Percentiles rank a stretch among this genome's conserved stretches.
These are phyloP conservation scores for Mus spretus DNA, from an alignment of 2,797 vertebrate species.

Conservation along the genomic window DNA sequence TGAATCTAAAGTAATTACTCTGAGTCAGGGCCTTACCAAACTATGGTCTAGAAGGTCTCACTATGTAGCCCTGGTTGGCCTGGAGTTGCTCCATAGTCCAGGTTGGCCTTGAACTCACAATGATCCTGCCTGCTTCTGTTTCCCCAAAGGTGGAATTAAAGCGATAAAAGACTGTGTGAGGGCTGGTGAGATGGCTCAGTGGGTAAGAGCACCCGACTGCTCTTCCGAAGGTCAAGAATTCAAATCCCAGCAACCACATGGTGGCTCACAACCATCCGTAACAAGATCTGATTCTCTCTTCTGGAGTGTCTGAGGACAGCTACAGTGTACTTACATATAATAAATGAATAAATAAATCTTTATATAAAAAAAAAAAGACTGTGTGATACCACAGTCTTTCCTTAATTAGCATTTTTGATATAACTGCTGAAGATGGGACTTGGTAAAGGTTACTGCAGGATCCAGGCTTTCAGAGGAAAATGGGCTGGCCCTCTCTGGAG, in stretches of 20 bases:
- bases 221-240: too few species aligned
- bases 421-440: conserved; percentile 6
- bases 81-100: neutral
- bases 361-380: too few species aligned
- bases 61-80: neutral
- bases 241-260: too few species aligned
- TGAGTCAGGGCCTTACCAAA: neutral
- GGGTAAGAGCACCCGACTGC: too few species aligned
- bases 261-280: too few species aligned
- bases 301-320: too few species aligned
- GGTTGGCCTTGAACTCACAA: neutral
- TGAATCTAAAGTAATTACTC: neutral
- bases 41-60: neutral
- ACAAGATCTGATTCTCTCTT: too few species aligned
- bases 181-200: too few species aligned
- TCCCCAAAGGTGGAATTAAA: neutral
- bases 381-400: neutral
- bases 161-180: neutral
- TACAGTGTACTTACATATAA: too few species aligned
- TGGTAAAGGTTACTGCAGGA: neutral
- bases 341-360: too few species aligned
- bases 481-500: neutral
- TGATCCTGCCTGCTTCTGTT: neutral
- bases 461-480: conserved; percentile 7
- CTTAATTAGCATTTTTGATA: conserved; percentile 54